These are phyloP conservation scores for Agriopis aurantiaria DNA, from an alignment of 2,888 invertebrate genomes.

Conservation along the genomic window DNA sequence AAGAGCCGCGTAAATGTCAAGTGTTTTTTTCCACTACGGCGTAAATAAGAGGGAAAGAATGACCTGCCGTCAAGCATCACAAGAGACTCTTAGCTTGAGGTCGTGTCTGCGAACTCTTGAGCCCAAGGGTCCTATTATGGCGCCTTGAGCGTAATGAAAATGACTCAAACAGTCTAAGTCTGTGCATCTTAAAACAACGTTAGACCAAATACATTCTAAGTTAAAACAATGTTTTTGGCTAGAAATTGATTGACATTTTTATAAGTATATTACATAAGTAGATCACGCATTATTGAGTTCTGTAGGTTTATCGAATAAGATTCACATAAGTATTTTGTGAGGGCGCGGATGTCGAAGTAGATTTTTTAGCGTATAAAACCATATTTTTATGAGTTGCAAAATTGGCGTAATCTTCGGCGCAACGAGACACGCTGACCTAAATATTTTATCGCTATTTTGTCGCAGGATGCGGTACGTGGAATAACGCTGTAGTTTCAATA, in stretches of 20 bases:
- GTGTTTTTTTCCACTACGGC: conserved; percentile 40
- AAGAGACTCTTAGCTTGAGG: conserved; percentile 47
- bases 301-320: not conserved
- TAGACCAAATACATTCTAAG: not conserved
- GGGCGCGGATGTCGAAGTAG: not conserved
- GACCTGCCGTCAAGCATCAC: conserved; percentile 44
- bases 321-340: not conserved
- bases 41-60: conserved; percentile 51
- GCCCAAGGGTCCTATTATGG: conserved; percentile 14
- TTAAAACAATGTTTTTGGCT: not conserved
- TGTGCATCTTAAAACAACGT: not conserved
- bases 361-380: conserved; percentile 11
- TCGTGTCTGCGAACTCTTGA: conserved; percentile 35
- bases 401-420: conserved; percentile 16
- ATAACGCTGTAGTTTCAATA: conserved; percentile 41
- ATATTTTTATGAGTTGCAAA: conserved; percentile 20
- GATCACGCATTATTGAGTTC: not conserved
- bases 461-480: conserved; percentile 44
- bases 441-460: conserved; percentile 40
- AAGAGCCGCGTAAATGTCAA: conserved; percentile 46
- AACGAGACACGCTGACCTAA: conserved; percentile 35
- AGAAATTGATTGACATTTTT: not conserved
- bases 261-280: not conserved
- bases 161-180: not conserved
- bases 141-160: conserved; percentile 13